These are phyloP conservation scores for Tupaia tana DNA, from an alignment of 2,113 vertebrate species.

Conservation along the genomic window DNA sequence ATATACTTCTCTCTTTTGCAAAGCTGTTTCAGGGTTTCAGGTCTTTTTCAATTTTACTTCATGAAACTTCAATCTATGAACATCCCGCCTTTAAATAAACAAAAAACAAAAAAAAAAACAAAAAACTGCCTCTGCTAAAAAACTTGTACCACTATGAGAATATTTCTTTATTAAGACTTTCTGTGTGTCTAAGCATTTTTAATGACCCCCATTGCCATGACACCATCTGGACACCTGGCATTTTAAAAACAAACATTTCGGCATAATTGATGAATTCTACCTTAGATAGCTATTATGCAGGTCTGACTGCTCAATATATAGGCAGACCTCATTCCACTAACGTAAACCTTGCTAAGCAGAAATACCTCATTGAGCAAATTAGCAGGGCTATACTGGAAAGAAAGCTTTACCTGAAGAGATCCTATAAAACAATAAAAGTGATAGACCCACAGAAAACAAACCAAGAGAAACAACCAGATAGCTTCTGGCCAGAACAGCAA, in stretches of 20 bases:
- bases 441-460: not conserved
- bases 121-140: not conserved
- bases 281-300: slow-evolving; percentile 39
- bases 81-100: not conserved
- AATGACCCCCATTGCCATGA: slow-evolving; percentile 42
- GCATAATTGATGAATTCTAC: slow-evolving; percentile 69
- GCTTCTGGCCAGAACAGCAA: not conserved
- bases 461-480: not conserved
- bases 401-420: slow-evolving; percentile 5
- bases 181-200: slow-evolving; percentile 68
- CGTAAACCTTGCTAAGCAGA: slow-evolving; percentile 49
- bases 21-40: slow-evolving; percentile 55
- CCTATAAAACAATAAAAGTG: not conserved
- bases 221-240: slow-evolving; percentile 69
- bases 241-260: slow-evolving; percentile 74
- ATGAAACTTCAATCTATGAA: not conserved
- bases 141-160: slow-evolving; percentile 8
- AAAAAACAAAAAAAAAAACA: too few relatives aligned
- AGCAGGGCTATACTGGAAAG: not conserved
- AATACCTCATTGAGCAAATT: slow-evolving; percentile 5
- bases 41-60: not conserved
- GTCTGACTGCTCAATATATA: not conserved
- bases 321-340: slow-evolving; percentile 26
- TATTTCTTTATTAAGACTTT: slow-evolving; percentile 59
- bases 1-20: not conserved